phyloP scores from a whole-genome alignment of 2,888 invertebrate genomes.

The Oxycera nigricornis region DNA sequence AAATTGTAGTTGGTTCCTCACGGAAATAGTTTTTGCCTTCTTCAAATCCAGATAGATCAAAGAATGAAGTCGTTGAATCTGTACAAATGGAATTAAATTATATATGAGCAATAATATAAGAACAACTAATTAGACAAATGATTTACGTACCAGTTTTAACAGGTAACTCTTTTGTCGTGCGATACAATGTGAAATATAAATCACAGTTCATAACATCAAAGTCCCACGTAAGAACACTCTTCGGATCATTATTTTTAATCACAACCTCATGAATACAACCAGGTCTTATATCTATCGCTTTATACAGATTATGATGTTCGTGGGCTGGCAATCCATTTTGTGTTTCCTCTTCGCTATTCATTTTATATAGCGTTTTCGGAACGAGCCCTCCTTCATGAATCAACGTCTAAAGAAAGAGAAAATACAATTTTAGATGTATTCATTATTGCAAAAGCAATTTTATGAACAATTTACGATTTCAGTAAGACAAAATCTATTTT shows the following conservation, averaged over 20 bases:
- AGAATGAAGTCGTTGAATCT: conserved; percentile 65
- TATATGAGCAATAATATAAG: background rate
- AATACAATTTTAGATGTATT: background rate
- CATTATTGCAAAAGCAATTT: background rate
- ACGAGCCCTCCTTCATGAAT: conserved; percentile 88
- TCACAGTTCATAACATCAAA: conserved; percentile 93
- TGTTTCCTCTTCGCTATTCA: conserved; percentile 58
- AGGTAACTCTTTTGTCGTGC: conserved; percentile 56
- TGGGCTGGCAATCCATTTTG: conserved; percentile 51
- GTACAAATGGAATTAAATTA: background rate
- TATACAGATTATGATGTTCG: conserved; percentile 59
- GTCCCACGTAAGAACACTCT: conserved; percentile 94
- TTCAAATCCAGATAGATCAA: conserved; percentile 72
- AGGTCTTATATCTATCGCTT: conserved; percentile 56
- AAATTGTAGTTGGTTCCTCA: conserved; percentile 82
- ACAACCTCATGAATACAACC: conserved; percentile 77
- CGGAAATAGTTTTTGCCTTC: conserved; percentile 80
- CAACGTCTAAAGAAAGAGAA: conserved; percentile 67
- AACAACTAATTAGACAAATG: background rate
- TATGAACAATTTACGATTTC: too few species aligned
- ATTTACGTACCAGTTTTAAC: conserved; percentile 54
- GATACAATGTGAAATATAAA: conserved; percentile 80
- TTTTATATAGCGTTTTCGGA: conserved; percentile 84
- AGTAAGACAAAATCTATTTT: too few species aligned
- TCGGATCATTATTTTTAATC: conserved; percentile 81